Evolutionary conservation across 2,888 invertebrate genomes (phyloP), one percentile per base, ranked within the genome.

Genomic region (Lepeophtheirus nordmannii): DNA sequence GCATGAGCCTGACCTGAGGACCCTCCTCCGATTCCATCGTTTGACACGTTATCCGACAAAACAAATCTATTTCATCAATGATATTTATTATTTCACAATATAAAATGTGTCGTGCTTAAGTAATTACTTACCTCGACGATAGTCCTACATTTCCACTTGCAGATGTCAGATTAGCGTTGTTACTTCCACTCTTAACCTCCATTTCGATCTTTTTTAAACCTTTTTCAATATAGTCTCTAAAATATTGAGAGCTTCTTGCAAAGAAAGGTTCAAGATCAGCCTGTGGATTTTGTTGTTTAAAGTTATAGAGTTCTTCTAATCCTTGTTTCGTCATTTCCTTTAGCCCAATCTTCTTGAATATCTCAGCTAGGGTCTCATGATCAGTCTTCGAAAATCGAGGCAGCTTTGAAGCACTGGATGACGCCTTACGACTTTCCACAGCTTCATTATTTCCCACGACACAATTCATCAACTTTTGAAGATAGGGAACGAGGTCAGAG

Each of bases 261-360:
- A 91, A 81, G 76, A 86, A 89, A 38, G 88, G 87, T 75, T 87
- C 86, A 57, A 87, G 82, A 73, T 89, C 88, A 30, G 87, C 86
- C 71, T 89, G 87, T 0, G 90, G 89, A 74, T 89, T 83, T 71
- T 86, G 83, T 73, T 83, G 82, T 75, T 80, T 82, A 72, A 89
- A 84, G 71, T 89, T 87, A 70, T 87, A 89, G 17, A 91, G 77
- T 72, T 87, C 83, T 68, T 82, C 80, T 67, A 94, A 77, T 46
- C 92, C 94, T 73, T 82, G 82, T 72, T 79, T 78, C 3, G 87
- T 87, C 69, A 87, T 87, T 69, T 90, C 87, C 76, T 89, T 90
- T 60, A 84, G 85, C 53, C 91, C 91, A 72, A 93, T 91, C 72
- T 91, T 84, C 76, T 87, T 88, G 72, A 93, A 87, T 72, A 93